Evolutionary conservation across 2,888 invertebrate genomes (phyloP), one percentile per base, ranked within the genome.

Genomic region (Watsonalla binaria): DNA sequence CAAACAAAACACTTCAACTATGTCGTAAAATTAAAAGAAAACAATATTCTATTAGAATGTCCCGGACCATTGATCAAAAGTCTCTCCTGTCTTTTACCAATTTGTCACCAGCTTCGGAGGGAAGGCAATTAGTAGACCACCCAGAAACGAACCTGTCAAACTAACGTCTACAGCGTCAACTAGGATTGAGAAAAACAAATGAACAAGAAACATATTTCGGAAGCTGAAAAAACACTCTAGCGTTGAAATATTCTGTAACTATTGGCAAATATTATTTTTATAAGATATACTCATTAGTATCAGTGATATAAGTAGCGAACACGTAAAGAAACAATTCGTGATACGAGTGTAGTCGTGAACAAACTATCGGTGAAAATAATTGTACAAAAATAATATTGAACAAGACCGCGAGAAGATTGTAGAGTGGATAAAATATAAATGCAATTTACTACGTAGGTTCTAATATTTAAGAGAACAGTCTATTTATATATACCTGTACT

Each of bases 111-210:
- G 63, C 60, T 58, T 56, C 61, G 62, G 65, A 60, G 65, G 72
- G 60, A 64, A 60, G 59, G 76, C 82, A 82, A 82, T 81, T 83
- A 82, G 76, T 65, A 62, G 70, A 78, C 82, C 84, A 82, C 82
- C 82, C 82, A 80, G 61, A 60, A 63, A 39, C 57, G 35, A 54
- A 57, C 58, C 58, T 57, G 69, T 71, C 69, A 77, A 66, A 67
- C 58, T 63, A 56, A 55, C 62, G 66, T 61, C 63, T 68, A 66
- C 60, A 61, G 58, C 70, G 74, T 76, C 71, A 69, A 60, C 61
- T 68, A 62, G 57, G 59, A 58, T 47, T 33, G 46, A 14, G 45
- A 39, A 46, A n/a, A 39, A 50, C 50, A 46, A 42, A 50, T 6
- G 37, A 24, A 34, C 45, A 46, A 47, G 39, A 15, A 42, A 11